Evolutionary conservation across 1,140 invertebrate species (phyloP), one percentile per base, ranked within the genome.

Genomic region (Drosophila cardini): DNA sequence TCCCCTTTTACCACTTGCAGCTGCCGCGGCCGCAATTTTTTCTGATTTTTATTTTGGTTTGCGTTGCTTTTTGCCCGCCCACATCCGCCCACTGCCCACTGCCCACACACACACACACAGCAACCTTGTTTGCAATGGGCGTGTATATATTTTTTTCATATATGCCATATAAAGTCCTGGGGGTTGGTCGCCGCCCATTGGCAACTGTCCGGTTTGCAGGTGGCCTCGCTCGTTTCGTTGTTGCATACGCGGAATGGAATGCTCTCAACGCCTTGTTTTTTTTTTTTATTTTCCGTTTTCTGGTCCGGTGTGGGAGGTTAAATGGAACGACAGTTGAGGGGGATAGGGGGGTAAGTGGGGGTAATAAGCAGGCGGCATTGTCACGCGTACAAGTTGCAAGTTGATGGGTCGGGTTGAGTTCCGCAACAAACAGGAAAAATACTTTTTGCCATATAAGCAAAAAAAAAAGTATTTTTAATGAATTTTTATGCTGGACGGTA

Each of bases 151-250:
- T 69, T 60, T 65, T 67, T 74, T 45, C 46, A 62, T 70, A 58
- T 80, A 65, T 69, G 53, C 13, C 53, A 65, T 45, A 63, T 36
- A 34, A 63, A 82, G 61, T 82, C 40, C 74, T 82, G 75, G 83
- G 74, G 79, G 82, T 87, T 87, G 82, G 83, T 82, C 57, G 70
- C 83, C 83, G 76, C 82, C 79, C 83, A 87, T 68, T 79, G 83
- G 75, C 83, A 82, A 86, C 78, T 86, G 82, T 86, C 82, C 82
- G 83, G 82, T 86, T 86, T 82, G 83, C 82, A 86, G 83, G 82
- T 86, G 82, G 82, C 72, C 63, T 64, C 57, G 67, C 50, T 64
- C 57, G 67, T 50, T 87, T 64, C 57, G 67, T 50, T 87, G 67
- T 50, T 87, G 67, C 75, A 86, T 86, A 78, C 82, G 82, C 78